Percentiles rank a stretch among this genome's conserved stretches.
These are phyloP conservation scores for Bombylius discolor DNA, from an alignment of 2,888 invertebrate species.

Conservation along the genomic window DNA sequence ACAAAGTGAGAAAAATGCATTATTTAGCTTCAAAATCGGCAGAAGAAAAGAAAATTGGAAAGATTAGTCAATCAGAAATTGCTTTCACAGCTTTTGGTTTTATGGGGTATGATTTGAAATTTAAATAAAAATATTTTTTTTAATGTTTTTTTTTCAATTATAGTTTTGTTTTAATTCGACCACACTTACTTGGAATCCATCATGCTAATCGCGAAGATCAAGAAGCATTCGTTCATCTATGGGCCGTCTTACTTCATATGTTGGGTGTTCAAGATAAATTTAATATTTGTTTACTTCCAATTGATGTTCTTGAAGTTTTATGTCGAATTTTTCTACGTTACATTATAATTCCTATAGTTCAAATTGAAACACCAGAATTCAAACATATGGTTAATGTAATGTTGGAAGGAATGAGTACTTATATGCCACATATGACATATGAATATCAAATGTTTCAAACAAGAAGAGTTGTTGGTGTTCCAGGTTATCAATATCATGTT, in stretches of 20 bases:
- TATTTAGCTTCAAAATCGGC: conserved; percentile 41
- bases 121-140: neutral
- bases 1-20: conserved; percentile 48
- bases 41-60: conserved; percentile 37
- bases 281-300: conserved; percentile 13
- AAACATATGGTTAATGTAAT: conserved; percentile 12
- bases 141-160: neutral
- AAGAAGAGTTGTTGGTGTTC: conserved; percentile 10
- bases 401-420: conserved; percentile 10
- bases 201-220: conserved; percentile 47
- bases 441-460: conserved; percentile 11
- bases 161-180: conserved; percentile 43
- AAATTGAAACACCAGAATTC: conserved; percentile 13
- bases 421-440: conserved; percentile 10
- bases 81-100: conserved; percentile 70
- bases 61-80: conserved; percentile 62
- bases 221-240: conserved; percentile 61
- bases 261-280: conserved; percentile 56
- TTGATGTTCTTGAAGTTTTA: conserved; percentile 10
- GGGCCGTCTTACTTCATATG: conserved; percentile 61
- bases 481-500: conserved; percentile 15
- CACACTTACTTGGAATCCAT: conserved; percentile 47
- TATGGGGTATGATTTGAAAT: conserved; percentile 39
- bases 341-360: conserved; percentile 13
- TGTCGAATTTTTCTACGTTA: conserved; percentile 13